Percentiles rank a stretch among this genome's conserved stretches.
Conservation (phyloP, 2,797 vertebrate genomes). For the Perodicticus potto region DNA sequence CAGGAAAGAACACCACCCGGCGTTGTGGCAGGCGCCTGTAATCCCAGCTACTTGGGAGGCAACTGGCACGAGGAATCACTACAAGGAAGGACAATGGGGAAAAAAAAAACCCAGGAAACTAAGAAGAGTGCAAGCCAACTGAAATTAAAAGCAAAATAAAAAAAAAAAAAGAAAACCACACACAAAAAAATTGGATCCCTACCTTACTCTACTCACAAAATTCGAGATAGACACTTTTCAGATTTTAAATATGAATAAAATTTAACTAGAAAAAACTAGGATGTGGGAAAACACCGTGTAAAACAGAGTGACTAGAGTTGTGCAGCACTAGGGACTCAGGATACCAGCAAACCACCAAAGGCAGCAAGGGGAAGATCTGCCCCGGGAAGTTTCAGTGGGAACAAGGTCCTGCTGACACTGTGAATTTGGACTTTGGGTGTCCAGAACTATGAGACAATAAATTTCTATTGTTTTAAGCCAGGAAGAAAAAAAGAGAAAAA, state of each 20-base stretch:
- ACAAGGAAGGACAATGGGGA: too few species aligned
- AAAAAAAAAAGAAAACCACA: too few species aligned
- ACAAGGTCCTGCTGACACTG: too few species aligned
- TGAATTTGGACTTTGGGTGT: not conserved
- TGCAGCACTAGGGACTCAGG: not conserved
- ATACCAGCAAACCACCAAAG: not conserved
- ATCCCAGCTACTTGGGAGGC: too few species aligned
- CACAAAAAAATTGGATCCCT: not conserved
- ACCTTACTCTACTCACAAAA: constrained; percentile 4
- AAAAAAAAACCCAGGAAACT: too few species aligned
- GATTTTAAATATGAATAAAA: not conserved
- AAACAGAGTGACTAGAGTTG: not conserved
- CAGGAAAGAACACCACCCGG: too few species aligned
- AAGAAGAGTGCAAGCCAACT: too few species aligned
- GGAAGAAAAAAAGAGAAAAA: not conserved
- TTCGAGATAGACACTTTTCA: not conserved
- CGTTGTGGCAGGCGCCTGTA: too few species aligned
- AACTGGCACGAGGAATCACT: too few species aligned
- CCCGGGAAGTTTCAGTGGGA: not conserved
- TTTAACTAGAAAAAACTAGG: not conserved
- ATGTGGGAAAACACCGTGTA: not conserved
- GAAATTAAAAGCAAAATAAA: too few species aligned
- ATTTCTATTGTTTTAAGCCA: not conserved
- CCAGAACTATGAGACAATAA: not conserved
- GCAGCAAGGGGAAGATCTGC: not conserved